Base-by-base conservation (phyloP, 1,140 invertebrate species). In the Polyergus mexicanus region DNA sequence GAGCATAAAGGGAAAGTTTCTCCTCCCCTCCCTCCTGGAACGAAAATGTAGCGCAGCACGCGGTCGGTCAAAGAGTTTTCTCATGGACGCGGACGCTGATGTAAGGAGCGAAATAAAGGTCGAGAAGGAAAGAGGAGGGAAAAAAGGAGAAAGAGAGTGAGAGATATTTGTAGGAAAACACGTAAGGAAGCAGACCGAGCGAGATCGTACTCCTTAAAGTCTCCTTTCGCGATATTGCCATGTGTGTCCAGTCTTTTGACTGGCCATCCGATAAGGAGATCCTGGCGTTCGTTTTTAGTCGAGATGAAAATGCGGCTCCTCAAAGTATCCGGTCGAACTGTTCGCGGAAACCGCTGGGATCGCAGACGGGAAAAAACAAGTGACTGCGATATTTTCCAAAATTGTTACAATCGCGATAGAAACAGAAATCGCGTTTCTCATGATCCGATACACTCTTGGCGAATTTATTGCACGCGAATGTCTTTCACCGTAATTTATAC, bases 21-120 rank as follows among this genome's bases (percentile, higher is more conserved):
- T 51, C 65, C 58, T 38, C 58, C 16, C 60, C 60, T 62, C 6
- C 54, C 41, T 35, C 5, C 38, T 44, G 38, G 16, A 85, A 47
- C 84, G 75, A 88, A 78, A 86, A 84, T 71, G 77, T 47, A 32
- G 32, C 71, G n/a, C 62, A 47, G 65, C 76, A 72, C 58, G 54
- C 88, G 88, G 65, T 71, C 85, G n/a, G 47, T 90, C 89, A 81
- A 85, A 89, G 80, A 81, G 63, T 32, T 87, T 84, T 87, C 80
- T 68, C 88, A 86, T 77, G 60, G 44, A 44, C 32, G 72, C 22
- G 56, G 4, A 69, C 56, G 81, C 22, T 69, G 22, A 32, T 71
- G 56, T 54, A 62, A 69, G 19, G 28, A 51, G 32, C 11, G n/a
- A 63, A 44, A 66, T 56, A 75, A 75, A 85, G 38, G 38, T 22